A percentile compares a stretch with the other conserved stretches of the same genome.
Evolutionary conservation across 1,140 invertebrate genomes (phyloP).

Genomic region (Marisa cornuarietis): DNA sequence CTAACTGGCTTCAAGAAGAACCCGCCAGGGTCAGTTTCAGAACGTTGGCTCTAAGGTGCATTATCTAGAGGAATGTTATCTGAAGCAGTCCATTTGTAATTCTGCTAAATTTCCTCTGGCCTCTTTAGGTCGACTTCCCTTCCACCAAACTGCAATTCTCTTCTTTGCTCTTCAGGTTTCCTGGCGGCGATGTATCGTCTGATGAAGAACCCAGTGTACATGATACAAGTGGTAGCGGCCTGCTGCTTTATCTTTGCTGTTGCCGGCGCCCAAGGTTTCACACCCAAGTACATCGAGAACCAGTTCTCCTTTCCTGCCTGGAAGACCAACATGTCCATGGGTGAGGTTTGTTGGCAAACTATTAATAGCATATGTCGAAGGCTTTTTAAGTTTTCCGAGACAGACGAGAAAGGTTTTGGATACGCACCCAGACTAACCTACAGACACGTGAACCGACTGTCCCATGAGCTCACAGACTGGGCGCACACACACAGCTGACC

Average conservation of each 20-base stretch:
- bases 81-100: too few relatives aligned
- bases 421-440: not conserved
- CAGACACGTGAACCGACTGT: too few relatives aligned
- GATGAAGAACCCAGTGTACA: conserved; percentile 26
- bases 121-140: too few relatives aligned
- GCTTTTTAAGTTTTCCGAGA: not conserved
- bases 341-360: not conserved
- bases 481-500: too few relatives aligned
- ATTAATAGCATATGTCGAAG: not conserved
- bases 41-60: too few relatives aligned
- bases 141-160: too few relatives aligned
- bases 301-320: conserved; percentile 25
- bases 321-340: conserved; percentile 27
- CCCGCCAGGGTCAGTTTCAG: too few relatives aligned
- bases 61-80: too few relatives aligned
- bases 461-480: too few relatives aligned
- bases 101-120: too few relatives aligned
- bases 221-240: not conserved
- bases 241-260: conserved; percentile 13
- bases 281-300: conserved; percentile 32
- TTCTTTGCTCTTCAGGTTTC: not conserved
- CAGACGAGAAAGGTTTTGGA: not conserved
- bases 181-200: conserved; percentile 11
- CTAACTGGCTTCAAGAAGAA: too few relatives aligned
- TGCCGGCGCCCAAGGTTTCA: conserved; percentile 18